Evolutionary conservation across 1,140 invertebrate species (phyloP).

Genomic region (Drosophila takahashii): DNA sequence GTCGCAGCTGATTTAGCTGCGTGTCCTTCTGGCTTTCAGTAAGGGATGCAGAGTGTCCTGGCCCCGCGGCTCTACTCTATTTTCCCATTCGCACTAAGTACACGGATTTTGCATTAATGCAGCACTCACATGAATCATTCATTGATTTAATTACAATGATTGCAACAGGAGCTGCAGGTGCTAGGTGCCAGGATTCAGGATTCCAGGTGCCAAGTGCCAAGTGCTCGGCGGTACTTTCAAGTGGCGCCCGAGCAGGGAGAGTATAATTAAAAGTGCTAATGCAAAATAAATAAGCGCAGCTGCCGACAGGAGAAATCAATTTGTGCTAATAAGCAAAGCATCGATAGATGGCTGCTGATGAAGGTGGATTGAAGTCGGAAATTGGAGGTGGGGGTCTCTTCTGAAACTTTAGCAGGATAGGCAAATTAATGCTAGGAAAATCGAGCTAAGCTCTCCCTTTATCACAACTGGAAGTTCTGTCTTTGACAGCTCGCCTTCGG

Average conservation of each 20-base stretch:
- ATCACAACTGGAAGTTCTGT: conserved; percentile 23
- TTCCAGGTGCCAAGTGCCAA: neutral
- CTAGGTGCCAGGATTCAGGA: neutral
- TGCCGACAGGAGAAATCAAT: conserved; percentile 74
- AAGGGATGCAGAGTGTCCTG: neutral
- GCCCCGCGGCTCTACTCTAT: conserved; percentile 40
- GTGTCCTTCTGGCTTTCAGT: conserved; percentile 16
- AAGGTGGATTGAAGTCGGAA: conserved; percentile 14
- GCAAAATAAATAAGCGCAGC: conserved; percentile 75
- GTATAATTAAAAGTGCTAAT: conserved; percentile 83
- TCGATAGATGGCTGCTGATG: conserved; percentile 8
- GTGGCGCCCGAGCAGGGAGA: conserved; percentile 37
- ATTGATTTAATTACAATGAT: conserved; percentile 83
- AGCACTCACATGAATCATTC: conserved; percentile 81
- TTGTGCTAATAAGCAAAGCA: conserved; percentile 72
- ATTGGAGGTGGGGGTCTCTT: neutral
- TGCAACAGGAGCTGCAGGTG: conserved; percentile 42
- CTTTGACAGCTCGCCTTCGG: conserved; percentile 33
- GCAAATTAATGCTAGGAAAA: conserved; percentile 22
- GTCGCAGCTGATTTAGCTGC: conserved; percentile 56
- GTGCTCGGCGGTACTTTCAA: conserved; percentile 23
- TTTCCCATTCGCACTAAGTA: conserved; percentile 75
- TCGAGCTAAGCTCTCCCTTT: neutral
- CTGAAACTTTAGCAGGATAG: conserved; percentile 21
- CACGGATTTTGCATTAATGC: conserved; percentile 82